Conservation (phyloP, 2,113 vertebrate genomes). For the Martes martes region DNA sequence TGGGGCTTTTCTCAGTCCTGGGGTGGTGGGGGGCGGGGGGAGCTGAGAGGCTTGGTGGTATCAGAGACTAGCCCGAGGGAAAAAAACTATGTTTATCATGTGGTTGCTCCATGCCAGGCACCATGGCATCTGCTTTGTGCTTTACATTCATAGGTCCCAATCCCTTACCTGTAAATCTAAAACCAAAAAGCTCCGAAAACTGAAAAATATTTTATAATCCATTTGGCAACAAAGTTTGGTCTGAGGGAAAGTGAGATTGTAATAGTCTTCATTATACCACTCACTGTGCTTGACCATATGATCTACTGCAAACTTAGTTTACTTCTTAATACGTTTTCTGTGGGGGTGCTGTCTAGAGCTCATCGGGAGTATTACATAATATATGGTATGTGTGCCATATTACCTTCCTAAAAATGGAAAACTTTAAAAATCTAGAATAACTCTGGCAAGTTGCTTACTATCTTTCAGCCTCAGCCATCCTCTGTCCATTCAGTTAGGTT, state of each 20-base stretch:
- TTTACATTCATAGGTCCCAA: neutral
- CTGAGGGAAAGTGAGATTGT: neutral
- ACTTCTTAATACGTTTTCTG: neutral
- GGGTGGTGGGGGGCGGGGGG: too few relatives aligned
- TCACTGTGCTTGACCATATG: neutral
- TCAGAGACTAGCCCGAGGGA: neutral
- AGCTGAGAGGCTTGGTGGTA: neutral
- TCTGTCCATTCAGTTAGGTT: neutral
- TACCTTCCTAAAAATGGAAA: neutral
- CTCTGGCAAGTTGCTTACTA: neutral
- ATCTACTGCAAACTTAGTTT: neutral
- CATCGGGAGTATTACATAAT: neutral
- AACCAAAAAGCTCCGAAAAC: neutral
- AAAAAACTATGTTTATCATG: neutral
- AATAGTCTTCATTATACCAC: neutral
- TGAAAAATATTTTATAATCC: neutral
- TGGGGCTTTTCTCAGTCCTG: neutral
- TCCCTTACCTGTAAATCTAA: neutral
- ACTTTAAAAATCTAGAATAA: neutral
- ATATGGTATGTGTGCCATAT: neutral
- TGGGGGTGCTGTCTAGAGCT: neutral
- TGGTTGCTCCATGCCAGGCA: neutral
- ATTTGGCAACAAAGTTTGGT: neutral
- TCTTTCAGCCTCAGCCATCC: neutral
- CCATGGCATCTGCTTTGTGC: neutral